phyloP scores from a whole-genome alignment of 2,113 vertebrate species.

The Crocuta crocuta region DNA sequence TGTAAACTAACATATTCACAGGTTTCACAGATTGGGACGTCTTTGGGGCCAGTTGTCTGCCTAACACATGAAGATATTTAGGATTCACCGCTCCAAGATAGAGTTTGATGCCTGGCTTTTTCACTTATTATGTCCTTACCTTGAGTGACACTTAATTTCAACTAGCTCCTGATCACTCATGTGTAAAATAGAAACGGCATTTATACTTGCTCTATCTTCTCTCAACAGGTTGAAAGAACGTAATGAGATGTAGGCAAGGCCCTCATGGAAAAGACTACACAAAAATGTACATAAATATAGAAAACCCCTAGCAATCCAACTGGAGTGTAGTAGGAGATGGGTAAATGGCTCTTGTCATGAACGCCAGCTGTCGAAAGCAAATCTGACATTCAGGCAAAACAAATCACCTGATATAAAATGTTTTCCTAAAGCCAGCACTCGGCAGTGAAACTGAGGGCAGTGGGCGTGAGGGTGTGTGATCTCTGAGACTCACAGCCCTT shows the following conservation, averaged over 20 bases:
- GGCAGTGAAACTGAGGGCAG: neutral
- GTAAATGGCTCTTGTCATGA: too few species aligned
- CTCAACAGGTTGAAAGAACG: neutral
- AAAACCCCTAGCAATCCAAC: neutral
- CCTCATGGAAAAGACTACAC: neutral
- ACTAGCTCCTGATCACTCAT: neutral
- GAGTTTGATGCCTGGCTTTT: too few species aligned
- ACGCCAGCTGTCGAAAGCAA: neutral
- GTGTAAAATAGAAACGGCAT: neutral
- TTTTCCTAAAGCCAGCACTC: neutral
- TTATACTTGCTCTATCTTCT: neutral
- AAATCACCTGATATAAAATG: neutral
- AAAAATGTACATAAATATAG: neutral
- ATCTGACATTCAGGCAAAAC: neutral
- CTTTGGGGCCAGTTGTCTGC: too few species aligned
- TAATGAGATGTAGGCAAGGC: neutral
- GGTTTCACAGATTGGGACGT: neutral
- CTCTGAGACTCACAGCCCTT: neutral
- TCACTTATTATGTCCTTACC: too few species aligned
- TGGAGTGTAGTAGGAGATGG: neutral
- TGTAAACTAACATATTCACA: neutral
- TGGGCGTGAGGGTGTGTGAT: fast-evolving
- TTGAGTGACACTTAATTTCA: neutral
- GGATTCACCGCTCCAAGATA: too few species aligned
- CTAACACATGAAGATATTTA: neutral